Evolutionary conservation across 2,797 vertebrate species (phyloP), one percentile per base, ranked within the genome.

Genomic region (Diplodus puntazzo): DNA sequence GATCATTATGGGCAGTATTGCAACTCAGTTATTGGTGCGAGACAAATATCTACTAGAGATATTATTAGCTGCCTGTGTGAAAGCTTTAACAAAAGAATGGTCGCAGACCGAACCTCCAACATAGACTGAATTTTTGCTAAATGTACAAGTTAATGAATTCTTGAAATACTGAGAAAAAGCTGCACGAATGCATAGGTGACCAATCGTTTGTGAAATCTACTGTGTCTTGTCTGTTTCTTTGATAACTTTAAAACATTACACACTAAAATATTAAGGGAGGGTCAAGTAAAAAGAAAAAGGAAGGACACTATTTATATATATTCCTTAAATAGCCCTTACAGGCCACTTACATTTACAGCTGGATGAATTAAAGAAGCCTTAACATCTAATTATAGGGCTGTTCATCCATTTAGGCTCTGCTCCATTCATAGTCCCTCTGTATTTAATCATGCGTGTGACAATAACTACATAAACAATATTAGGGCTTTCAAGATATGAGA

Each of bases 61-160:
- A 34, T 49, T 75, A 54, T 18, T 58, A 58, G 45, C 71, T 25
- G 30, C 65, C 49, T 55, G 57, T 17, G 52, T 73, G 39, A 67
- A 46, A 79, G 49, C 7, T 57, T 30, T 62, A 43, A 57, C 30
- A 42, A 4, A 2, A 54, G 45, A 59, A 52, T 45, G 42, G 23
- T 46, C 45, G 3, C 54, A 61, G 48, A 6, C 48, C 10, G 0
- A 16, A 42, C 48, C n/a, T 69, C 65, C 25, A 55, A 48, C 65
- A 69, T 10, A 45, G 5, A 11, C 34, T 27, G 64, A 59, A 43
- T 48, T 73, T 4, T 23, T 6, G 34, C 14, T 27, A 46, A 66
- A 60, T 43, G 14, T 59, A 23, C 0, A 0, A 25, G 0, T 18
- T 17, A 30, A 49, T 58, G 18, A 34, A 34, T 18, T 30, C 17